Base-by-base conservation (phyloP, 2,797 vertebrate species). In the Microchirus variegatus region DNA sequence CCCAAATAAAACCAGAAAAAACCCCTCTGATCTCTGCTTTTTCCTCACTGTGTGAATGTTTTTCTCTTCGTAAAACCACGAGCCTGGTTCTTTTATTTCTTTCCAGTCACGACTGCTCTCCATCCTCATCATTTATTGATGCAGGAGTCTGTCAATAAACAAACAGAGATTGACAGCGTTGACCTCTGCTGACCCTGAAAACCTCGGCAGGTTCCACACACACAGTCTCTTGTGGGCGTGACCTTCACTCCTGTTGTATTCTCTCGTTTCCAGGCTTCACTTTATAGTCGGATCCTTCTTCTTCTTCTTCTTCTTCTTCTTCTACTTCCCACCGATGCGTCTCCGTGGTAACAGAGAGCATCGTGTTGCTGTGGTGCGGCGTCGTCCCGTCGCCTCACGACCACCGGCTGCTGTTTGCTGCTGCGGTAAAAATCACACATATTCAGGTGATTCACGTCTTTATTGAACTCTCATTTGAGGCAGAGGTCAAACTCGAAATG, bases 91-190 rank as follows among this genome's bases (percentile, higher is more conserved):
- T 66, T 68, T 54, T 48, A 67, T 6, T 31, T 31, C 6, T 31
- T 31, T 31, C 70, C 56, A 82, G 86, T 90, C 90, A 90, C 83
- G 85, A 87, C 83, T 85, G 41, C 69, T 83, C 77, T 78, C 82
- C 60, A 63, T 82, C 71, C 79, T 88, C 83, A 85, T 91, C 68
- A 82, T 76, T 90, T 90, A 91, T 90, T 86, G 57, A 92, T 84
- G 73, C 19, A 13, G 44, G 67, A 84, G 70, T 76, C 85, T 83
- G 87, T 90, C 84, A 73, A 87, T 87, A 84, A 75, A 78, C 78
- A 83, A 72, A 86, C n/a, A 31, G 26, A 14, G 82, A 84, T 60
- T 77, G 85, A 82, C 81, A 85, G 60, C 37, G 17, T 48, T 31
- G 17, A 60, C 66, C 71, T 57, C 55, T 9, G 58, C 60, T 70